Percentiles rank a stretch among this genome's conserved stretches.
Conservation (phyloP, 2,888 invertebrate genomes). For the Standfussiana lucernea region DNA sequence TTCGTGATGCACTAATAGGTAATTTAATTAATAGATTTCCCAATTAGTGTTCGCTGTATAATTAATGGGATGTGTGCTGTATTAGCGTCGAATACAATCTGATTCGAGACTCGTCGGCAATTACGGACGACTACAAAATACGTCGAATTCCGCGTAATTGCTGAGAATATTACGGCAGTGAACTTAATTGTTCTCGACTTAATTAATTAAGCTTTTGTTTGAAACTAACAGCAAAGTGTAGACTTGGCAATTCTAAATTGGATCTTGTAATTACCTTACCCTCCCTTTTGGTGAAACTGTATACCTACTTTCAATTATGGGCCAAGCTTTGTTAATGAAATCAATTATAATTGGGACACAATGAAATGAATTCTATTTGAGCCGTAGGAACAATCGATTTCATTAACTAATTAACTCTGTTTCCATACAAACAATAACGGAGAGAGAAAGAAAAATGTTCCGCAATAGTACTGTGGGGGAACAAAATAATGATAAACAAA, state of each 20-base stretch:
- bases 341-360: constrained; percentile 89
- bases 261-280: constrained; percentile 91
- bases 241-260: constrained; percentile 91
- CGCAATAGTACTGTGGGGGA: constrained; percentile 20
- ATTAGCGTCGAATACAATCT: constrained; percentile 88
- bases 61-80: constrained; percentile 87
- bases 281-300: constrained; percentile 88
- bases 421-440: constrained; percentile 66
- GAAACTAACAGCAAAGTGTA: constrained; percentile 91
- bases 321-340: constrained; percentile 88
- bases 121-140: constrained; percentile 89
- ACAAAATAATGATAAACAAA: constrained; percentile 58
- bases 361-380: constrained; percentile 80
- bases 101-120: constrained; percentile 87
- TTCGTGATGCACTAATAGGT: constrained; percentile 77
- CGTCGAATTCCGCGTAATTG: constrained; percentile 90
- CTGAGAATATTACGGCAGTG: constrained; percentile 90
- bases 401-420: constrained; percentile 79
- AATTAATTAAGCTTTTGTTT: constrained; percentile 91
- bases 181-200: constrained; percentile 91
- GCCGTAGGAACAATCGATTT: constrained; percentile 76
- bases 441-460: constrained; percentile 49
- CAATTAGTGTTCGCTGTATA: constrained; percentile 87
- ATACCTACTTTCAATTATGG: constrained; percentile 90
- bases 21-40: constrained; percentile 88